Percentiles rank a stretch among this genome's conserved stretches.
phyloP scores from a whole-genome alignment of 92 coral and sea anemone genomes.

The Porites divaricata region DNA sequence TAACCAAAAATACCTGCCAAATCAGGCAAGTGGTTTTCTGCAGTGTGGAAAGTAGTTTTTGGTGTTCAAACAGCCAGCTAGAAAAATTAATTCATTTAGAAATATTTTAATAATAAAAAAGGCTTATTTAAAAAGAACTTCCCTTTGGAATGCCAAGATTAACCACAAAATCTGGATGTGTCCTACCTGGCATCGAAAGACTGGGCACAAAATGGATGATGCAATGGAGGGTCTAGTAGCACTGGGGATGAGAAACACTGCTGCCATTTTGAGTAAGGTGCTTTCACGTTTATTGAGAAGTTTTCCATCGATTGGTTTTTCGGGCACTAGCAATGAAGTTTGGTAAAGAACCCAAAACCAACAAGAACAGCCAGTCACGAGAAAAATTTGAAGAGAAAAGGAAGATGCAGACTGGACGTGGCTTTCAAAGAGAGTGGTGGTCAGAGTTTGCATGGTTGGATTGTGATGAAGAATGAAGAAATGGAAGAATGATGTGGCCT shows the following conservation, averaged over 20 bases:
- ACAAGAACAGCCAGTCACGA: too few species aligned
- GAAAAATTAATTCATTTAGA: not conserved
- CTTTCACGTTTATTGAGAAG: not conserved
- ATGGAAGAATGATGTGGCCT: too few species aligned
- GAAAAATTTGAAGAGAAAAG: too few species aligned
- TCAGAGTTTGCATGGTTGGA: constrained; percentile 12
- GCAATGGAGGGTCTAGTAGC: not conserved
- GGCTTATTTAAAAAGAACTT: not conserved
- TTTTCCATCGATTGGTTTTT: not conserved
- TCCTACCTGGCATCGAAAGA: not conserved
- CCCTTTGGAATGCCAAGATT: not conserved
- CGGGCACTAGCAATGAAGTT: not conserved
- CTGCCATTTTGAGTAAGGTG: not conserved
- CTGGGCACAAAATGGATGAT: constrained; percentile 17
- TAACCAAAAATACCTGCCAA: constrained; percentile 9
- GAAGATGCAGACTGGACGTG: too few species aligned
- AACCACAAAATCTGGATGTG: constrained; percentile 2
- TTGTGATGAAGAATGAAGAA: not conserved
- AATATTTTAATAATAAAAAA: not conserved
- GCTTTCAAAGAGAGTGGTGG: too few species aligned
- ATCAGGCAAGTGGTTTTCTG: constrained; percentile 5
- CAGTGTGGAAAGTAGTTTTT: constrained; percentile 15
- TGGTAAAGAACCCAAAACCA: not conserved
- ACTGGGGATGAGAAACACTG: constrained; percentile 4
- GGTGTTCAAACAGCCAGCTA: constrained; percentile 4